Base-by-base conservation (phyloP, 2,888 invertebrate genomes). In the Suillia variegata region DNA sequence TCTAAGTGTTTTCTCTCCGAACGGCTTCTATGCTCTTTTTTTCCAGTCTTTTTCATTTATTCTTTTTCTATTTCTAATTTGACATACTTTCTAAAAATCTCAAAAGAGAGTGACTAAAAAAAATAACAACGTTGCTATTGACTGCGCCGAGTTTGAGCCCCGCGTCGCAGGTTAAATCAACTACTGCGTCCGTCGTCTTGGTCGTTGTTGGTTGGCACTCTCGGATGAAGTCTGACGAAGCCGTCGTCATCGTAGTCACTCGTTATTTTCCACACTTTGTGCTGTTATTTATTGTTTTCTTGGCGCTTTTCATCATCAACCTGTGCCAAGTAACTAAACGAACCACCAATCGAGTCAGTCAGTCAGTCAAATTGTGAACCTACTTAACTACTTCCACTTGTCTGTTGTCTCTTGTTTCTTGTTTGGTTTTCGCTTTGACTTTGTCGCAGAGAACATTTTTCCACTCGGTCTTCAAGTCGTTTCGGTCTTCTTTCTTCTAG, bases 51-150 rank as follows among this genome's bases (percentile, higher is more conserved):
- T 45, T 55, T 48, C 49, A n/a, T 22, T 31, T 31, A n/a, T 26
- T 22, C 49, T 45, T 33, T 54, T 34, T n/a, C 24, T 70, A n/a
- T 73, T 71, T 67, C 67, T 70, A 67, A 69, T 67, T 65, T 75
- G 75, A 74, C 75, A 75, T 75, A 75, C 74, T 74, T 75, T 74
- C 74, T 72, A 73, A 70, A 70, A 71, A 60, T 61, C 59, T 59
- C 62, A 67, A 63, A 63, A 38, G n/a, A 38, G 4, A 6, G 4
- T 13, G 38, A n/a, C n/a, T 59, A 61, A 62, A 65, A 64, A 55
- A 63, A 63, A 59, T 57, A 64, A 59, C 56, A 60, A 38, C 18
- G n/a, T n/a, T n/a, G n/a, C n/a, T n/a, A 62, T 47, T 58, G 55
- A 59, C 60, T 31, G 42, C 31, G 33, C 26, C 24, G 24, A 4